phyloP scores from a whole-genome alignment of 1,140 invertebrate genomes.

The Apolygus lucorum region DNA sequence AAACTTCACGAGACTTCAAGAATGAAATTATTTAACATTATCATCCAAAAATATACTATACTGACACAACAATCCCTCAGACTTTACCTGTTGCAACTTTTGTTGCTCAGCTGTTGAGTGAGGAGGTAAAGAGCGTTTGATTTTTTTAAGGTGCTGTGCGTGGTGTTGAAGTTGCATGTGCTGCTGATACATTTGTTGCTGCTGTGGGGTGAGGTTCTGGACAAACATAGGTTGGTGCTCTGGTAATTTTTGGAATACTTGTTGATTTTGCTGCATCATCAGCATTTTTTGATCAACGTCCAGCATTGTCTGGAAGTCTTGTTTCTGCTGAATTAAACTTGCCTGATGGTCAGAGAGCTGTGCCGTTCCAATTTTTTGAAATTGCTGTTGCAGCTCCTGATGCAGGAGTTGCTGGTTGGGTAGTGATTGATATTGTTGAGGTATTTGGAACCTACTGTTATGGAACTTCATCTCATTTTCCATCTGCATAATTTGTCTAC shows the following conservation, averaged over 20 bases:
- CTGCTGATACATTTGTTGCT: conserved; percentile 43
- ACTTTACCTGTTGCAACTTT: conserved; percentile 9
- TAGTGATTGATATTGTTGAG: conserved; percentile 26
- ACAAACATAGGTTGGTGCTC: conserved; percentile 34
- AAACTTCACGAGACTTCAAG: too few species aligned
- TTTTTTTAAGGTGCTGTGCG: conserved; percentile 42
- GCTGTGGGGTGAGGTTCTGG: conserved; percentile 39
- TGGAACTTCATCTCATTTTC: conserved; percentile 11
- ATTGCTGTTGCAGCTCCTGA: conserved; percentile 31
- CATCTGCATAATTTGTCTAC: conserved; percentile 11
- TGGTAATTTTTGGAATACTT: conserved; percentile 29
- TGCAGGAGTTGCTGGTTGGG: conserved; percentile 35
- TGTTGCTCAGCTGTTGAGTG: conserved; percentile 23
- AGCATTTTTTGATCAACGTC: conserved; percentile 25
- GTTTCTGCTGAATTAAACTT: conserved; percentile 31
- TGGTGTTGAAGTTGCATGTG: conserved; percentile 44
- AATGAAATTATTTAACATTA: too few species aligned
- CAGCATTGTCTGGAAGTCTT: conserved; percentile 28
- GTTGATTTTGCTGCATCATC: conserved; percentile 32
- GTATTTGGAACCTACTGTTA: conserved; percentile 17
- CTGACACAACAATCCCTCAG: neutral
- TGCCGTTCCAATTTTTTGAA: conserved; percentile 29
- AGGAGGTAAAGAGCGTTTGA: conserved; percentile 38
- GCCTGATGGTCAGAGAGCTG: conserved; percentile 26
- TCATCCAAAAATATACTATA: too few species aligned